Percentiles rank a stretch among this genome's conserved stretches.
Evolutionary conservation across 2,888 invertebrate genomes (phyloP).

Genomic region (Drosophila suboccidentalis): DNA sequence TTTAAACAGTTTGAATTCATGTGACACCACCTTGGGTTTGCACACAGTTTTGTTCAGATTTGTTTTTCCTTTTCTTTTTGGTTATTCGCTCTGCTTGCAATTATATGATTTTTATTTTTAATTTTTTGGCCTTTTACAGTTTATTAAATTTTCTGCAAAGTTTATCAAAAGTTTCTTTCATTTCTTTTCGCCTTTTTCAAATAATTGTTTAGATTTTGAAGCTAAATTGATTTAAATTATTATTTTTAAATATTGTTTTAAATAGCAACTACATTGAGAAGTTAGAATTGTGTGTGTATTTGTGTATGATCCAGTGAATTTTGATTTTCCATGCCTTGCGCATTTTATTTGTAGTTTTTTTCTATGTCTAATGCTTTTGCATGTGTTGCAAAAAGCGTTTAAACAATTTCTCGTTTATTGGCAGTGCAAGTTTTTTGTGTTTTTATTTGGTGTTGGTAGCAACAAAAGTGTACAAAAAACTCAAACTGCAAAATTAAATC

Average conservation of each 20-base stretch:
- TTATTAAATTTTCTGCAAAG: slow-evolving; percentile 7
- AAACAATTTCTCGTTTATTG: slow-evolving; percentile 6
- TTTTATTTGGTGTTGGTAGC: slow-evolving; percentile 19
- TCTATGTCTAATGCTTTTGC: slow-evolving; percentile 27
- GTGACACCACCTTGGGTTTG: slow-evolving; percentile 35
- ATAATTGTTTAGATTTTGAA: slow-evolving; percentile 39
- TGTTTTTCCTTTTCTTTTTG: slow-evolving; percentile 7
- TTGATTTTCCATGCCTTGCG: slow-evolving; percentile 37
- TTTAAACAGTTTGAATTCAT: slow-evolving; percentile 17
- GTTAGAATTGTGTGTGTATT: slow-evolving; percentile 19
- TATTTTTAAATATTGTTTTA: slow-evolving; percentile 54
- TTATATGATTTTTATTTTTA: slow-evolving; percentile 3
- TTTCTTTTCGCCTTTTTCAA: slow-evolving; percentile 35
- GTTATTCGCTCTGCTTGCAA: slow-evolving; percentile 14
- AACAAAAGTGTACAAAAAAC: slow-evolving; percentile 31
- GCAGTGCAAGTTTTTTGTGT: slow-evolving; percentile 1
- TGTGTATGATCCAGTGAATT: slow-evolving; percentile 19
- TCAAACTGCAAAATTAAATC: slow-evolving; percentile 27
- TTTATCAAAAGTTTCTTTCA: slow-evolving; percentile 16
- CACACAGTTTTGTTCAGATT: slow-evolving; percentile 7
- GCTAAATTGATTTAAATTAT: slow-evolving; percentile 63
- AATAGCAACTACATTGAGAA: slow-evolving; percentile 66
- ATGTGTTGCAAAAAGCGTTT: slow-evolving; percentile 42
- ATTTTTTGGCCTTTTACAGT: slow-evolving; percentile 39
- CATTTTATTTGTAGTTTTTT: slow-evolving; percentile 23